phyloP scores from a whole-genome alignment of 2,113 vertebrate genomes.

The Oryzias woworae region DNA sequence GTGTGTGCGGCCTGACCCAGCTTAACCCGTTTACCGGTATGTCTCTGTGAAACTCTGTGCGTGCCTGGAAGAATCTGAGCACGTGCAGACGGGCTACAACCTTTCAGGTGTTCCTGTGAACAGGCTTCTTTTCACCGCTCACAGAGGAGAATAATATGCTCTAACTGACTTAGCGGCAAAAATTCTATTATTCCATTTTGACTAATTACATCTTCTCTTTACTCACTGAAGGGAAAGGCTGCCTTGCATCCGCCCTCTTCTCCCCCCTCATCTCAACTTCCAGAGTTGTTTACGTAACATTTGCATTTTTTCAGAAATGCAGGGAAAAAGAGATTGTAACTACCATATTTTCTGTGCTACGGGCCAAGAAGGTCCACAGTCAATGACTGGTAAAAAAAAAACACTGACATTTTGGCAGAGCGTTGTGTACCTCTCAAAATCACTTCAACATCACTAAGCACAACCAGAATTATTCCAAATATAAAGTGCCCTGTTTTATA shows the following conservation, averaged over 20 bases:
- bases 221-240: conserved; percentile 24
- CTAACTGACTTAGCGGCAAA: conserved; percentile 68
- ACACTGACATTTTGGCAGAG: no score
- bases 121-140: conserved; percentile 49
- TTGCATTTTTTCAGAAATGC: conserved; percentile 6
- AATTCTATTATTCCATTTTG: conserved; percentile 71
- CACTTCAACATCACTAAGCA: no score
- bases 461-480: no score
- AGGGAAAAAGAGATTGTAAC: conserved; percentile 1
- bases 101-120: conserved; percentile 67
- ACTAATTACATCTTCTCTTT: conserved; percentile 63
- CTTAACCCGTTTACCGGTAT: not conserved
- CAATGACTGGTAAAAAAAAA: no score
- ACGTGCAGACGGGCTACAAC: not conserved
- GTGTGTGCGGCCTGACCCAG: not conserved
- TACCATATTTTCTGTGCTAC: no score
- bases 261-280: conserved; percentile 13
- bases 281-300: conserved; percentile 45
- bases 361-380: no score
- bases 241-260: conserved; percentile 10
- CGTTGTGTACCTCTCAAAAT: no score
- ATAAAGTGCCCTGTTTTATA: no score
- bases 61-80: not conserved
- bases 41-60: conserved; percentile 4
- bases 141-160: conserved; percentile 35